Percentiles rank a stretch among this genome's conserved stretches.
These are phyloP conservation scores for Hypotaenidia philippensis DNA, from an alignment of 2,797 vertebrate species.

Conservation along the genomic window DNA sequence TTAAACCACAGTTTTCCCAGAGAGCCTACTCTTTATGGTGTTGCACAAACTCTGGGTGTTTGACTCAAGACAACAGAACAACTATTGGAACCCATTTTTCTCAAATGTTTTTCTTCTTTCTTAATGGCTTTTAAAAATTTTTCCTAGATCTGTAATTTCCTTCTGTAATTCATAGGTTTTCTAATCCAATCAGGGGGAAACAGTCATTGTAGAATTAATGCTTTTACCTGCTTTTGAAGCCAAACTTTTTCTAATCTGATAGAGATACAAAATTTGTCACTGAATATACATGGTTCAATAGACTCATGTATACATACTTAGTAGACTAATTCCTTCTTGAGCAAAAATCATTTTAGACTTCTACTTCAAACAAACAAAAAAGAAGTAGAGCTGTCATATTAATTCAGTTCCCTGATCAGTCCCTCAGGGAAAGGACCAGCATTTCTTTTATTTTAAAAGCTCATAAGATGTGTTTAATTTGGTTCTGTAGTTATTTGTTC, in stretches of 20 bases:
- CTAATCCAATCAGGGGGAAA: neutral
- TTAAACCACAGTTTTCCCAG: neutral
- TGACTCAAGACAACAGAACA: neutral
- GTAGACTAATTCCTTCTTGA: constrained; percentile 42
- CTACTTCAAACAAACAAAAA: constrained; percentile 59
- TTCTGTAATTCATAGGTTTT: neutral
- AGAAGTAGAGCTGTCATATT: constrained; percentile 52
- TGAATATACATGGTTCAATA: constrained; percentile 21
- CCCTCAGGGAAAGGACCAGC: constrained; percentile 63
- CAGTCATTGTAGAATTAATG: neutral
- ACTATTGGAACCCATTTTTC: neutral
- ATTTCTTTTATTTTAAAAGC: constrained; percentile 78
- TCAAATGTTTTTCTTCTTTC: neutral
- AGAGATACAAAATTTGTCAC: constrained; percentile 41
- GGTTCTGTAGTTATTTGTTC: constrained; percentile 88
- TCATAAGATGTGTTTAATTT: constrained; percentile 81
- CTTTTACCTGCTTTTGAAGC: constrained; percentile 25
- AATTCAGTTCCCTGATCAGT: constrained; percentile 58
- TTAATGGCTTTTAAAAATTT: neutral
- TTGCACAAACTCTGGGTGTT: neutral
- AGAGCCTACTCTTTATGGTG: neutral
- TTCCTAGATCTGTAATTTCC: neutral
- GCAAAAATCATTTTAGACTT: constrained; percentile 41
- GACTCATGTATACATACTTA: neutral
- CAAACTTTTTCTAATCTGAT: constrained; percentile 4